phyloP scores from a whole-genome alignment of 2,797 vertebrate species.

The Rhabdophis nuchalis region DNA sequence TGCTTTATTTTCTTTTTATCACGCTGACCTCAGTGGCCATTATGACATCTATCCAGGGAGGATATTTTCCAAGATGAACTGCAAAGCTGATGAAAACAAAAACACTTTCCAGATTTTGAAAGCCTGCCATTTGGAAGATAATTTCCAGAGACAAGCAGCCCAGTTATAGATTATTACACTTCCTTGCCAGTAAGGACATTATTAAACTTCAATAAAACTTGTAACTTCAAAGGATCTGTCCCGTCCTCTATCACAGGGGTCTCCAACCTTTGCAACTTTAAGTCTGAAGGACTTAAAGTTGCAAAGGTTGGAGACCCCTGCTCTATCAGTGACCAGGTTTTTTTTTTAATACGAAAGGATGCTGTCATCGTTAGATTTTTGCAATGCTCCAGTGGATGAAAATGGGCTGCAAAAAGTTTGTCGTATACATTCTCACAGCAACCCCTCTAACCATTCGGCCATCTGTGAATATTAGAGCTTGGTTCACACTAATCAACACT shows the following conservation, averaged over 20 bases:
- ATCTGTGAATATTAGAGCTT: background rate
- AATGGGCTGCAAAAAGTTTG: background rate
- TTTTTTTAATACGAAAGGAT: background rate
- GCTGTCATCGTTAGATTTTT: background rate
- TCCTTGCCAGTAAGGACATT: background rate
- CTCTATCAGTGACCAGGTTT: background rate
- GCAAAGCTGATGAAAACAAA: slow-evolving; percentile 13
- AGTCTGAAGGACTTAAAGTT: no score
- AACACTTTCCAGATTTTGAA: slow-evolving; percentile 5
- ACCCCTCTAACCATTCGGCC: background rate
- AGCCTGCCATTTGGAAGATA: slow-evolving; percentile 18
- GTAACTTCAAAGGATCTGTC: slow-evolving; percentile 21
- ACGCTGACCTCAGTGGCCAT: slow-evolving; percentile 29
- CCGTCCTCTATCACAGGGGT: no score
- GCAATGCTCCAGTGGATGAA: background rate
- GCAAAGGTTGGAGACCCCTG: no score
- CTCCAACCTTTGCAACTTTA: no score
- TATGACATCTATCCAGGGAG: slow-evolving; percentile 36
- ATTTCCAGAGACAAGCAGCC: background rate
- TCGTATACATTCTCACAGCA: background rate
- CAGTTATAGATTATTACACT: background rate
- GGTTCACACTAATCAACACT: background rate
- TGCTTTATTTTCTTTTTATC: background rate
- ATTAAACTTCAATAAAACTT: slow-evolving; percentile 9
- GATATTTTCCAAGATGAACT: slow-evolving; percentile 40